These are phyloP conservation scores for Thereuonema tuberculata DNA, from an alignment of 1,140 invertebrate species.

Conservation along the genomic window DNA sequence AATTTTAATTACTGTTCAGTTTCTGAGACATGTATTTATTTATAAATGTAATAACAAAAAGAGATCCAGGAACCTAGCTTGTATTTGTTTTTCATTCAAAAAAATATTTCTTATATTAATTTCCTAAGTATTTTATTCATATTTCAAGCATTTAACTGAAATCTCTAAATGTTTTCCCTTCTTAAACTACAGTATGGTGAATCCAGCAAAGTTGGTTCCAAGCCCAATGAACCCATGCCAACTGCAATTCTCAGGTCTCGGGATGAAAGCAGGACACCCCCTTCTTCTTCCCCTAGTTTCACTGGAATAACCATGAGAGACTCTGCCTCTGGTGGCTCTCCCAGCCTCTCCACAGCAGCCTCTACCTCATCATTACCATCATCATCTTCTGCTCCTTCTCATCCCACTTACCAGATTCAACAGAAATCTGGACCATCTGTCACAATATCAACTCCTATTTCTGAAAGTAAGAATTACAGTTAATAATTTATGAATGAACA, in stretches of 20 bases:
- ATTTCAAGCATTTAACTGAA: too few species aligned
- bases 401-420: not conserved
- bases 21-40: too few species aligned
- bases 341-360: not conserved
- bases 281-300: not conserved
- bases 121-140: too few species aligned
- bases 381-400: not conserved
- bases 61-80: too few species aligned
- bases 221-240: not conserved
- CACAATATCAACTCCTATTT: not conserved
- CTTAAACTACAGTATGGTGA: too few species aligned
- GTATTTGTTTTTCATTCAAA: too few species aligned
- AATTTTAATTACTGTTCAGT: too few species aligned
- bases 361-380: not conserved
- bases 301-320: not conserved
- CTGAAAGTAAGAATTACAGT: not conserved
- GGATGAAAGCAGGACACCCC: not conserved
- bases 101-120: too few species aligned
- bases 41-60: too few species aligned
- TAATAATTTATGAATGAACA: too few species aligned
- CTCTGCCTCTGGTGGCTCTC: not conserved
- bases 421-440: not conserved
- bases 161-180: too few species aligned
- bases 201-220: not conserved
- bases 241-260: not conserved